Percentiles rank a stretch among this genome's conserved stretches.
These are phyloP conservation scores for Lucinisca nassula DNA, from an alignment of 2,888 invertebrate species.

Conservation along the genomic window DNA sequence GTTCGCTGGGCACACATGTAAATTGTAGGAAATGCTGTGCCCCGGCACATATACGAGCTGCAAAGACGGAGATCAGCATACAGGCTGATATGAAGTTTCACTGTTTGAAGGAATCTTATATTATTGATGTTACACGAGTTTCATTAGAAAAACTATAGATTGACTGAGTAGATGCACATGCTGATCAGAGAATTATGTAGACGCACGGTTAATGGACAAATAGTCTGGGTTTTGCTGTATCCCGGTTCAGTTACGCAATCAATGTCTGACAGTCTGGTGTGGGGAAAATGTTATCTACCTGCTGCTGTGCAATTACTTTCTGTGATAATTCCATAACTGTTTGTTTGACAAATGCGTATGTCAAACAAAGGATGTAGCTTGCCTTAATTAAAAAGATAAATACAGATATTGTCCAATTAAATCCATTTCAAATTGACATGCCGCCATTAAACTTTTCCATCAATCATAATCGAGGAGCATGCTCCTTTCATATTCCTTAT, in stretches of 20 bases:
- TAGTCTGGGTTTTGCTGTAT: no score
- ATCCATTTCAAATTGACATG: background rate
- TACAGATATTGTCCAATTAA: slow-evolving; percentile 8
- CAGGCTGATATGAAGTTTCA: no score
- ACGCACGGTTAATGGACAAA: no score
- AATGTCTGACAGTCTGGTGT: background rate
- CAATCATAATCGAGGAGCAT: slow-evolving; percentile 2
- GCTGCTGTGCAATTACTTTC: background rate
- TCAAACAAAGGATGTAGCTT: background rate
- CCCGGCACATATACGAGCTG: no score
- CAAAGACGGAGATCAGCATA: no score
- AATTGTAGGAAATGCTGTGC: no score
- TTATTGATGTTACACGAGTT: no score
- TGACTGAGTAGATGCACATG: no score
- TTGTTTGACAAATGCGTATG: slow-evolving; percentile 18
- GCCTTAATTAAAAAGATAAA: slow-evolving; percentile 26
- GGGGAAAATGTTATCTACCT: background rate
- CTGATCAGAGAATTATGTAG: no score
- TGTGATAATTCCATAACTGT: slow-evolving; percentile 6
- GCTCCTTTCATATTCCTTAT: background rate
- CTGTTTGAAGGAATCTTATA: no score
- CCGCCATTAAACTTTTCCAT: slow-evolving; percentile 5
- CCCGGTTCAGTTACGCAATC: background rate
- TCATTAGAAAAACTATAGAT: no score
- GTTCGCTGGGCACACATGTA: no score